Base-by-base conservation (phyloP, 2,113 vertebrate species). In the Cebidichthys violaceus region DNA sequence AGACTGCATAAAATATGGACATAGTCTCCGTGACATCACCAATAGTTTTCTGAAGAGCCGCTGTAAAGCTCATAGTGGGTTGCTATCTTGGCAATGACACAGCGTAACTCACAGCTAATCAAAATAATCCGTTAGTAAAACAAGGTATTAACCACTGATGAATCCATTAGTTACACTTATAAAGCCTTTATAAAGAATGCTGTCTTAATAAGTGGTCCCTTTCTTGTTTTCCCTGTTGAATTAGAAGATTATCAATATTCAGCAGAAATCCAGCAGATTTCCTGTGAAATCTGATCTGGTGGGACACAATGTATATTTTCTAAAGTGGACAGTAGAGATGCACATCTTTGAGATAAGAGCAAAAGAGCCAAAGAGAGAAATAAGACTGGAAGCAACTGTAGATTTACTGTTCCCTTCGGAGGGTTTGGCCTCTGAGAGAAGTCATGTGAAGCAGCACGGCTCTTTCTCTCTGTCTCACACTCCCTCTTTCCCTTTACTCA, bases 371-470 rank as follows among this genome's bases (percentile, higher is more conserved):
- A 55, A 81, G 60, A 77, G 69, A 77, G 60, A 24, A 57, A 57
- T 47, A 61, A 77, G 57, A 88, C 20, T 10, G 18, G 66, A 52
- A 79, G 86, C 90, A 89, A 86, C 82, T 88, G 87, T 75, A 70
- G 75, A 86, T 79, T 77, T 79, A 75, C 79, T 64, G 70, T 80
- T 92, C 84, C 78, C 81, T 59, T 81, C 15, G 67, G 80, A 82
- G 70, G 39, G n/a, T 75, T 76, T 73, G 65, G 90, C 88, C 90
- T 88, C 54, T 45, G 62, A 81, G 81, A 82, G 79, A 83, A 82
- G 87, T 52, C 64, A 81, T 90, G 82, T 87, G 75, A 52, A 86
- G 69, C 69, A 41, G 75, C 66, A 33, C 22, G 57, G 57, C 27
- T 82, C 78, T 75, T 52, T 76, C 45, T 54, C 29, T 84, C n/a